Evolutionary conservation across 2,888 invertebrate species (phyloP), one percentile per base, ranked within the genome.

Genomic region (Hirtodrosophila histrioides): DNA sequence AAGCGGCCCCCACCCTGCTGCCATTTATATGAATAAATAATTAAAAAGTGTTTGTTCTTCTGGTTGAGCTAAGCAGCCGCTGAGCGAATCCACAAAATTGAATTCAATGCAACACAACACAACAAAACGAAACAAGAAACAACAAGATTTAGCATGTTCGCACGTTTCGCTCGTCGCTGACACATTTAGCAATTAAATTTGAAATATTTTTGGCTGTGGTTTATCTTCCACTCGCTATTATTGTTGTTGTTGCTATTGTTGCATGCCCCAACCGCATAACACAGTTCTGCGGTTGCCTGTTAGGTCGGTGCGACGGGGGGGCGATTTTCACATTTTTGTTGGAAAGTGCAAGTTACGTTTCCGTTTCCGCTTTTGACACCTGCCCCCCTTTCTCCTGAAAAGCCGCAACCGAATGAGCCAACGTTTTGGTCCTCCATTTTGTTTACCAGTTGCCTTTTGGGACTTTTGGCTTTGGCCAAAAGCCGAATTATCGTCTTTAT

Each of bases 341-440:
- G 67, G 39, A 62, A 68, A 74, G 45, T 72, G 68, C 63, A 74
- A 69, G 54, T 41, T 45, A 57, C 57, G 37, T 46, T 65, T 78
- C 78, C 75, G 75, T 54, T 75, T 75, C 75, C 78, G 78, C 23
- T 69, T 69, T 74, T 74, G 62, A 75, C 74, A 78, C 74, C 63
- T 72, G 58, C 56, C 8, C 35, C 11, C 17, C 8, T 45, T 11
- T 8, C 37, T 67, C 51, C 57, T 53, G 27, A 8, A 44, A 35
- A 53, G 11, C 10, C 46, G 17, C 63, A 60, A 43, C 58, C 36
- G 57, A 60, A 68, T 73, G 44, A 46, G 43, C 37, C 48, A 39
- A 45, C 44, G 56, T 50, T 53, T 68, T 37, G 17, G 33, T 23
- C 29, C 12, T 11, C 10, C 24, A 48, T 24, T 39, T 48, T 23